Conservation (phyloP, 1,140 invertebrate species). For the Drosophila nikananu region DNA sequence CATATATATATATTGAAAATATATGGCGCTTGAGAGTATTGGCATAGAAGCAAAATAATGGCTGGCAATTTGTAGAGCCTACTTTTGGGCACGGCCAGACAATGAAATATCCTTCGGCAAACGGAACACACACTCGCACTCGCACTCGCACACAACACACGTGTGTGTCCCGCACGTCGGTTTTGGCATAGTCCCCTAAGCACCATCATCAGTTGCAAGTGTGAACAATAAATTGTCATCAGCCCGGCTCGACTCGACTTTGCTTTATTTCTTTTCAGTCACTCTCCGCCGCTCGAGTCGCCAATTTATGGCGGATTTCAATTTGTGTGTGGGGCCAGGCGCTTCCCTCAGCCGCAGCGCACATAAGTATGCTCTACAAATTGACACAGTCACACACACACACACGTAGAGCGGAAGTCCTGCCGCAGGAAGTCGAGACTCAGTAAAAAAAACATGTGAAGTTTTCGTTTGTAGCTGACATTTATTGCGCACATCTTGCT, state of each 20-base stretch:
- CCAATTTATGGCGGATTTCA: constrained; percentile 75
- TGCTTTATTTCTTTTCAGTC: constrained; percentile 69
- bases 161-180: constrained; percentile 17
- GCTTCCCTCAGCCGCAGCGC: constrained; percentile 30
- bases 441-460: constrained; percentile 51
- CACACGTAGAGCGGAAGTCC: constrained; percentile 32
- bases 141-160: constrained; percentile 23
- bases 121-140: constrained; percentile 50
- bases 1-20: constrained; percentile 29
- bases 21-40: constrained; percentile 57
- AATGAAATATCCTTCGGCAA: constrained; percentile 75
- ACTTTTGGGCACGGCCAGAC: constrained; percentile 51
- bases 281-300: constrained; percentile 42
- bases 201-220: constrained; percentile 83
- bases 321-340: constrained; percentile 48
- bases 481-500: constrained; percentile 76
- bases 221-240: constrained; percentile 84
- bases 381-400: constrained; percentile 21
- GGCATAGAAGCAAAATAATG: constrained; percentile 75
- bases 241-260: constrained; percentile 66
- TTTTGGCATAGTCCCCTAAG: constrained; percentile 62
- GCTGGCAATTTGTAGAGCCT: constrained; percentile 77
- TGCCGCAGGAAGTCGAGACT: constrained; percentile 12
- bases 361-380: constrained; percentile 64
- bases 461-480: constrained; percentile 74